Base-by-base conservation (phyloP, 1,140 invertebrate genomes). In the Acarapis woodi region DNA sequence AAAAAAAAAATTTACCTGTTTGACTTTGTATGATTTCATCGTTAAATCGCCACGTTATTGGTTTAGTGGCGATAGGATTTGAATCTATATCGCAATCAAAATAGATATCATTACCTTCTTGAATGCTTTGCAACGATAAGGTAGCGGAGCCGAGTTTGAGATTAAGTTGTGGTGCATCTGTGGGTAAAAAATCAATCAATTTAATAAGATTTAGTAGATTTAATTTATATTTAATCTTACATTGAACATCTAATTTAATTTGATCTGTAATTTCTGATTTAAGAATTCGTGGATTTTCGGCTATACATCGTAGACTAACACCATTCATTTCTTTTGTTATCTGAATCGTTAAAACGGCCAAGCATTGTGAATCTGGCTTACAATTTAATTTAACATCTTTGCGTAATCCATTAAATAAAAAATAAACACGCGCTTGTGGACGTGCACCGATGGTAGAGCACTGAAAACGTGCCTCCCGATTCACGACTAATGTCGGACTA, bases 131-230 rank as follows among this genome's bases (percentile, higher is more conserved):
- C 32, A 38, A 32, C 22, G 35, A 38, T 24, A 38, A 19, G 24
- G 40, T 38, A 14, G 40, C 35, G 8, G 30, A 10, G 5, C 40
- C 40, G 3, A 42, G 57, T 46, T 68, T 63, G 37, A 85, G 55
- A 30, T 68, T 64, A 20, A 83, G 73, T 49, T 73, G 68, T n/a
- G 78, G 78, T 20, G 71, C 68, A 64, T 78, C 77, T 83, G 60
- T 12, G 9, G 14, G 6, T 15, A 3, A 16, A 12, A 15, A 14
- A 18, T 5, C 21, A 10, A 21, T 14, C 10, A 25, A 26, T 19
- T 15, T n/a, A 2, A 33, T 12, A 15, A 2, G 2, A 9, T 14
- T 6, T 6, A 32, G 19, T 8, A 12, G 10, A 28, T 2, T 28
- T 28, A 10, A 12, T 28, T 14, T 32, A 35, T 12, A 35, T 10